Evolutionary conservation across 2,113 vertebrate genomes (phyloP), one percentile per base, ranked within the genome.

Genomic region (Formicarius rufipectus): DNA sequence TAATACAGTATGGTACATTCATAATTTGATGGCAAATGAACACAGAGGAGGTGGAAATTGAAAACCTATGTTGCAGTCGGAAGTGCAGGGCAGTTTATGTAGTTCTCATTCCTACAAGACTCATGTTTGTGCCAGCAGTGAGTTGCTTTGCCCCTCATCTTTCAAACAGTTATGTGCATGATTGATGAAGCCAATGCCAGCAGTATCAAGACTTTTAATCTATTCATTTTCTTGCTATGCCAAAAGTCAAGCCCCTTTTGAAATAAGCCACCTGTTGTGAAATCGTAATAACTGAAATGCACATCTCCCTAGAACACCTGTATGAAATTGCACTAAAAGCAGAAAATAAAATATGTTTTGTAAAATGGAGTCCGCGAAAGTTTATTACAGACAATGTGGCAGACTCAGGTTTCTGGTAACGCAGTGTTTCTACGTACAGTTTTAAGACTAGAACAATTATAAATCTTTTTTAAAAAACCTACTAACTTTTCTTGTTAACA

Each of bases 401-500:
- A 96, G 96, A 80, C 91, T 87, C 30, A 90, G 84, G 37, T 96
- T 95, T 81, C 89, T 55, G 76, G 60, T 77, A 80, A 94, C 10
- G 55, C 90, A 96, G 75, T 97, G 74, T 79, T 92, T 62, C 92
- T 96, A 95, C 92, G 85, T 30, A 97, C 87, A 94, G 90, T 84
- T 90, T 93, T 97, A 97, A 94, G 95, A 97, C 95, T 94, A 94
- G 69, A 89, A 96, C 83, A 95, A 89, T 86, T 95, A 96, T 89
- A 93, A 97, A 96, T 90, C 84, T 96, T 91, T 80, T 84, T 59
- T 17, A 86, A 96, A 95, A 94, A 93, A 85, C 91, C 95, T 62
- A 95, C 86, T 58, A 91, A 64, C 56, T 96, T 89, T 96, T 73
- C 72, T 53, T 73, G 97, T 98, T 97, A 96, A 97, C 97, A 97